Evolutionary conservation across 92 coral and sea anemone genomes (phyloP).

Genomic region (Ricordea florida): DNA sequence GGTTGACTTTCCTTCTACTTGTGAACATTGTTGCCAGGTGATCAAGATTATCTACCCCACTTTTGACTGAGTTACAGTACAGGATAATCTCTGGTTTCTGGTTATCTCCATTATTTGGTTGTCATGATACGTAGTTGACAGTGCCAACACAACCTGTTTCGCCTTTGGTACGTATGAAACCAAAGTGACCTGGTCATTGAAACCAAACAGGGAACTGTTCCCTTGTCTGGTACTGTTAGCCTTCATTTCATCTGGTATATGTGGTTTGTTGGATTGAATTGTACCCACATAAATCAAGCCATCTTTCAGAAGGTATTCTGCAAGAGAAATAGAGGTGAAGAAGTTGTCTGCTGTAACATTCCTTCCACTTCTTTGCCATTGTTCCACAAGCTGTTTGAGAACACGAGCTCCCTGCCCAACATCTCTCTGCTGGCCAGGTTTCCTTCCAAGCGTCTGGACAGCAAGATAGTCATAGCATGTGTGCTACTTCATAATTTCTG

Average conservation of each 20-base stretch:
- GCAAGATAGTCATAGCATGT: conserved; percentile 13
- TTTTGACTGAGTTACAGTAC: conserved; percentile 3
- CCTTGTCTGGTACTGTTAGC: conserved; percentile 13
- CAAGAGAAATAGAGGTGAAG: conserved; percentile 19
- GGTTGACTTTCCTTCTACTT: neutral
- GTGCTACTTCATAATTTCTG: conserved; percentile 6
- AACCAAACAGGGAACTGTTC: conserved; percentile 5
- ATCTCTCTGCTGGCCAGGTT: conserved; percentile 16
- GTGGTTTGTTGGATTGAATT: conserved; percentile 15
- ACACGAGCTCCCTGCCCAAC: conserved; percentile 18
- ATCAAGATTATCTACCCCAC: conserved; percentile 28
- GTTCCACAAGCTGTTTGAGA: conserved; percentile 19
- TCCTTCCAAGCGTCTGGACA: neutral
- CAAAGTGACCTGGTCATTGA: neutral
- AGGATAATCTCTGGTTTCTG: conserved; percentile 6
- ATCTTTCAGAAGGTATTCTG: conserved; percentile 10
- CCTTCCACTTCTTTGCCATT: conserved; percentile 19
- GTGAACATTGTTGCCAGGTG: conserved; percentile 11
- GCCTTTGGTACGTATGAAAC: conserved; percentile 7
- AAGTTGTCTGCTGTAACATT: conserved; percentile 18
- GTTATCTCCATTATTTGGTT: neutral
- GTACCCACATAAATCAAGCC: conserved; percentile 20
- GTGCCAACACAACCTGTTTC: conserved; percentile 15
- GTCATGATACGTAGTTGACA: conserved; percentile 11
- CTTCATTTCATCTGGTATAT: conserved; percentile 8